phyloP scores from a whole-genome alignment of 2,888 invertebrate genomes.

The Brenthis ino region DNA sequence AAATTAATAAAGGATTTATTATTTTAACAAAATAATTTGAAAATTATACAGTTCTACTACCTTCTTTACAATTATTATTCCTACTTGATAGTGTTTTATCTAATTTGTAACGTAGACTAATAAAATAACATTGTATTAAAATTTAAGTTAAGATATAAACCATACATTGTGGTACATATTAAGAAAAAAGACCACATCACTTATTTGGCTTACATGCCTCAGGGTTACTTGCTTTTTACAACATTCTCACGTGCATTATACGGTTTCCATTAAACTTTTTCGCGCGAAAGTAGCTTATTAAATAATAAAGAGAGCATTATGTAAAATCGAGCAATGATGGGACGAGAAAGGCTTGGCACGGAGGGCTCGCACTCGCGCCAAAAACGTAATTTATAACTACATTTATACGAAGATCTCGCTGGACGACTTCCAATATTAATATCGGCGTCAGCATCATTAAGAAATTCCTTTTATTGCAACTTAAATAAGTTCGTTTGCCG shows the following conservation, averaged over 20 bases:
- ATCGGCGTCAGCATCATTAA: conserved; percentile 78
- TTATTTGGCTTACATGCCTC: conserved; percentile 28
- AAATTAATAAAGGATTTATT: no score
- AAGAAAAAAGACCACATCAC: conserved; percentile 12
- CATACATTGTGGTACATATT: no score
- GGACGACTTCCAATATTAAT: conserved; percentile 74
- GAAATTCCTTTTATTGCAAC: conserved; percentile 80
- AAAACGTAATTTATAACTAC: conserved; percentile 78
- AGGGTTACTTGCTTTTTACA: conserved; percentile 23
- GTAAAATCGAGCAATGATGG: conserved; percentile 41
- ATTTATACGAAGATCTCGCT: conserved; percentile 65
- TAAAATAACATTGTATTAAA: no score
- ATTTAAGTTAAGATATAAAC: no score
- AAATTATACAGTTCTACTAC: no score
- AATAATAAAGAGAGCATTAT: conserved; percentile 44
- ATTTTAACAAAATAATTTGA: no score
- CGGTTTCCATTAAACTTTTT: conserved; percentile 38
- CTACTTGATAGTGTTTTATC: no score
- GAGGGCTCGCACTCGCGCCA: conserved; percentile 51
- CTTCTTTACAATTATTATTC: no score
- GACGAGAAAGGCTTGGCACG: conserved; percentile 46
- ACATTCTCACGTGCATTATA: conserved; percentile 33
- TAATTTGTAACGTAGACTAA: no score
- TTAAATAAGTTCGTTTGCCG: conserved; percentile 75
- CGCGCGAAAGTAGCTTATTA: conserved; percentile 43